Percentiles rank a stretch among this genome's conserved stretches.
phyloP scores from a whole-genome alignment of 2,888 invertebrate genomes.

The Lasiommata megera region DNA sequence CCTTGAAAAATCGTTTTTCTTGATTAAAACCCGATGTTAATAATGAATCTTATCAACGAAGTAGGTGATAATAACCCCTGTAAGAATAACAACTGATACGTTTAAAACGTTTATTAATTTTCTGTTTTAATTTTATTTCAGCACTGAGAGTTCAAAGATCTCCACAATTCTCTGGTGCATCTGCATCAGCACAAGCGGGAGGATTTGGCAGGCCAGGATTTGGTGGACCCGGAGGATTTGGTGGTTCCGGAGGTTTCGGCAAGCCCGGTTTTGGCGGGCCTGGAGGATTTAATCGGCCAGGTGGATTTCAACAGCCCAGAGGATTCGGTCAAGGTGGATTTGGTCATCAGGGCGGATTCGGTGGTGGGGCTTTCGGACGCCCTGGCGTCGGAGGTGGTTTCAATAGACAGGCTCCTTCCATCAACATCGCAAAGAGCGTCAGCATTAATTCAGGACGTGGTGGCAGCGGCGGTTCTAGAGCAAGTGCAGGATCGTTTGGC shows the following conservation, averaged over 20 bases:
- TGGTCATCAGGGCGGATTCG: not conserved
- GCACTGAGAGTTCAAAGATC: slow-evolving; percentile 31
- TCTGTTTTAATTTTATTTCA: slow-evolving; percentile 10
- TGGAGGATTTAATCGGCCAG: slow-evolving; percentile 7
- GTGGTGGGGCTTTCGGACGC: slow-evolving; percentile 24
- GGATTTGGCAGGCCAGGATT: not conserved
- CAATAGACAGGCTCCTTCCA: slow-evolving; percentile 22
- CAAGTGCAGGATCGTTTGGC: slow-evolving; percentile 36
- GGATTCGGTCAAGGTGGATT: slow-evolving; percentile 19
- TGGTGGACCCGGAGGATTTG: not conserved
- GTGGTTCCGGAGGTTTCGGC: slow-evolving; percentile 12
- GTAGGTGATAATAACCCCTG: no score
- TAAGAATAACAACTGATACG: no score
- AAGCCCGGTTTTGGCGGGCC: not conserved
- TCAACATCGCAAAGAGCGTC: slow-evolving; percentile 52
- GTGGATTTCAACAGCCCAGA: not conserved
- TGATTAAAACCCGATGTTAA: no score
- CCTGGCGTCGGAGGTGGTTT: slow-evolving; percentile 18
- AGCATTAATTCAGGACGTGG: slow-evolving; percentile 43
- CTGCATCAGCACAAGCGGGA: slow-evolving; percentile 12
- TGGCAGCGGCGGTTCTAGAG: slow-evolving; percentile 30
- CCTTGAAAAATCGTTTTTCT: no score
- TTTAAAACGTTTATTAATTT: no score
- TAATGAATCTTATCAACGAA: no score
- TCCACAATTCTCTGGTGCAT: slow-evolving; percentile 35